Evolutionary conservation across 2,888 invertebrate species (phyloP), one percentile per base, ranked within the genome.

Genomic region (Ormyrus rosae): DNA sequence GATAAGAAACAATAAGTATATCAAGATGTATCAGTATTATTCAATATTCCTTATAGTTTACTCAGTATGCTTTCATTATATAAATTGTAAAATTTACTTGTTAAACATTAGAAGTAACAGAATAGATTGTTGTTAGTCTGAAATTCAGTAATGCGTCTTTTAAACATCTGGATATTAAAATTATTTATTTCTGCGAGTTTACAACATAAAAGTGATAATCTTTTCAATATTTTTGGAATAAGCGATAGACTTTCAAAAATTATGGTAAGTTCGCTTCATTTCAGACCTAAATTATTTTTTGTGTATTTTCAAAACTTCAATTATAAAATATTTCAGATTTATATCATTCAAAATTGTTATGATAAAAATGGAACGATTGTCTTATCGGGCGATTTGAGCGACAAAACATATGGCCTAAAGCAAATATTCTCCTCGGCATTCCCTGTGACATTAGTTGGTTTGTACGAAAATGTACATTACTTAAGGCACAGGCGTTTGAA

Each of bases 401-500:
- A 51, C 51, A 45, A 60, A 58, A 65, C 34, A 46, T 60, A 45
- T 7, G 45, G n/a, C 58, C 5, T 51, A n/a, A 75, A 75, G 19
- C 4, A 51, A 70, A 56, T 58, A 5, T 56, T 70, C 19, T 11
- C 50, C 53, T 45, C 34, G 3, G 11, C n/a, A 5, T 19, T 53
- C 8, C 50, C 76, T n/a, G 46, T 76, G 0, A 48, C 53, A 8
- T 9, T n/a, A n/a, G 10, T 76, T 5, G 76, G 76, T 2, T 2
- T 76, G 3, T 19, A 13, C 50, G 55, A 70, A 53, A 64, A 77
- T 46, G 5, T 6, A n/a, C 50, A 63, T 56, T 77, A 56, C n/a
- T 10, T n/a, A 10, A 70, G n/a, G 7, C 70, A 77, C 56, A 70
- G 56, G 10, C 77, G 77, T 7, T 34, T 77, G 2, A 63, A 64